Evolutionary conservation across 1,140 invertebrate species (phyloP).

Genomic region (Coenobita brevimanus): DNA sequence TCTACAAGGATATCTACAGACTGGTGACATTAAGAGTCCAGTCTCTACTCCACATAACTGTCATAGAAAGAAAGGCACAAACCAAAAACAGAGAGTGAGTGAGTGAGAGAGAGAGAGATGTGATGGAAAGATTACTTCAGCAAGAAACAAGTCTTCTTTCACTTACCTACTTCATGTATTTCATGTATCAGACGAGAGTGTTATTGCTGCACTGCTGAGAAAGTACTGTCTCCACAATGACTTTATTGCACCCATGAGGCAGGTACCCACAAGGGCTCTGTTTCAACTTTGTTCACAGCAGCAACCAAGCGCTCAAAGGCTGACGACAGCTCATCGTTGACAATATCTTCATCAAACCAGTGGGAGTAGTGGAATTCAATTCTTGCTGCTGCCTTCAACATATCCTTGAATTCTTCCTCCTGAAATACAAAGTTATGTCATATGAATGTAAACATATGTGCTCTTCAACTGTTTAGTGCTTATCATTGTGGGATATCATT

Average conservation of each 20-base stretch:
- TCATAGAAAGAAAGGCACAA: conserved; percentile 2
- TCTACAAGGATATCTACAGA: no score
- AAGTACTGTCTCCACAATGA: no score
- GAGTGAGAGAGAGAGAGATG: no score
- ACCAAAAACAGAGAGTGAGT: no score
- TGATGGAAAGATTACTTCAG: no score
- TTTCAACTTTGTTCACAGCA: conserved; percentile 89
- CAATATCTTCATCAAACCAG: conserved; percentile 93
- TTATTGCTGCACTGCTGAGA: no score
- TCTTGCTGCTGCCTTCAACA: conserved; percentile 88
- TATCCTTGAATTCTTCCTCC: conserved; percentile 95
- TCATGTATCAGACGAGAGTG: no score
- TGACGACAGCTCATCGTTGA: conserved; percentile 90
- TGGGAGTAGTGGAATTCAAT: conserved; percentile 97
- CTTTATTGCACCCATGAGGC: conserved; percentile 85
- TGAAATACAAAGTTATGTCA: conserved; percentile 76
- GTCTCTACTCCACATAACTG: not conserved
- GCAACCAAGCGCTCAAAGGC: conserved; percentile 91
- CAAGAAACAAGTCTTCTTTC: no score
- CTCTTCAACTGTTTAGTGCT: not conserved
- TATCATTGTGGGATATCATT: not conserved
- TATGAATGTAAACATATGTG: conserved; percentile 53
- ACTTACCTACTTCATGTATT: no score
- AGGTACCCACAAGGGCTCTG: conserved; percentile 97
- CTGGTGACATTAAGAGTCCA: no score